Conservation (phyloP, 2,113 vertebrate species). For the Centropus unirufus region DNA sequence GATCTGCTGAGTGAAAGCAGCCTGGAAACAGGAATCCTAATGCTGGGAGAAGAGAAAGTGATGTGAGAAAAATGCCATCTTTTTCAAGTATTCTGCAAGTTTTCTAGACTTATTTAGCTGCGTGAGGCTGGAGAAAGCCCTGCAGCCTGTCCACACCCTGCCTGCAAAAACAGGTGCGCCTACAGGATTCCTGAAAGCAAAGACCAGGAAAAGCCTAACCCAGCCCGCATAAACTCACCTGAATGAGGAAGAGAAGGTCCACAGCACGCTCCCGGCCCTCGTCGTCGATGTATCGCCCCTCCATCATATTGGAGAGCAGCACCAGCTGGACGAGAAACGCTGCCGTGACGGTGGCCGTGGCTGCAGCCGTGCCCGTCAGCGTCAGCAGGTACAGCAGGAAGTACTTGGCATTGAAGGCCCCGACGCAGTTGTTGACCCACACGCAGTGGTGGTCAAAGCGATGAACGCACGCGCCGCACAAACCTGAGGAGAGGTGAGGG, state of each 20-base stretch:
- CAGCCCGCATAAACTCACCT: constrained; percentile 69
- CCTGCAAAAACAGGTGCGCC: background rate
- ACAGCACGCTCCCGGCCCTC: constrained; percentile 76
- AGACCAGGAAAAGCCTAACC: background rate
- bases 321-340: constrained; percentile 82
- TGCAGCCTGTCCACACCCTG: background rate
- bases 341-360: constrained; percentile 73
- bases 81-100: background rate
- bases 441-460: constrained; percentile 97
- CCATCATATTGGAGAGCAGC: constrained; percentile 74
- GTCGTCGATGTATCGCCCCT: constrained; percentile 80
- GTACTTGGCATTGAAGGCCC: constrained; percentile 83
- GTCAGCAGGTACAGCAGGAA: constrained; percentile 90
- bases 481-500: constrained; percentile 68
- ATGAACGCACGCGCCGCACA: constrained; percentile 88
- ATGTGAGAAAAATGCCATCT: background rate
- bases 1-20: background rate
- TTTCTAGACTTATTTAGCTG: background rate
- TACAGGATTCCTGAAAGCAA: background rate
- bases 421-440: constrained; percentile 97
- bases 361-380: constrained; percentile 73
- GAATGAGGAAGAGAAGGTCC: constrained; percentile 81
- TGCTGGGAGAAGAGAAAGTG: background rate
- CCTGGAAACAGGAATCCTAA: background rate
- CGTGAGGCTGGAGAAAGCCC: background rate